Conservation (phyloP, 2,888 invertebrate species). For the Apamea anceps region DNA sequence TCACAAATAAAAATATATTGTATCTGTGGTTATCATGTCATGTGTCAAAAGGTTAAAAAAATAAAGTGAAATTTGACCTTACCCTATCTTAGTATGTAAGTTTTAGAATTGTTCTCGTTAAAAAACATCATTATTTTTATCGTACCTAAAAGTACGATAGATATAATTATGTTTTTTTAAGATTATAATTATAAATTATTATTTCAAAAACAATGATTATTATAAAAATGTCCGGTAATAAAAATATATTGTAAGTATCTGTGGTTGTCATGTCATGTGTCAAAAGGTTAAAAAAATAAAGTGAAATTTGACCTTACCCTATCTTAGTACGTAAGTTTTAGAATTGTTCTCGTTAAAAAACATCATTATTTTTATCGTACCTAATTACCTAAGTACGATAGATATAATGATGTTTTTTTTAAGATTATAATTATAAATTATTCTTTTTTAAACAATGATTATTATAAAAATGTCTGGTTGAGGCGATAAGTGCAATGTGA, state of each 20-base stretch:
- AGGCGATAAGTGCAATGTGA: not conserved
- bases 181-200: no score
- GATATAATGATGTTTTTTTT: no score
- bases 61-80: slow-evolving; percentile 1
- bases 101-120: not conserved
- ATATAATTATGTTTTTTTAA: no score
- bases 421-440: no score
- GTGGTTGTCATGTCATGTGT: not conserved
- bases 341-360: not conserved
- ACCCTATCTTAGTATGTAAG: not conserved
- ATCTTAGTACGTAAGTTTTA: not conserved
- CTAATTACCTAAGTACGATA: no score
- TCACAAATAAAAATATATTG: not conserved
- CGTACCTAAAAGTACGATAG: no score
- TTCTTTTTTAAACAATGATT: no score
- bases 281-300: not conserved
- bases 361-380: not conserved
- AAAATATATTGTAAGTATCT: not conserved
- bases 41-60: not conserved
- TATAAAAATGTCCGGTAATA: not conserved
- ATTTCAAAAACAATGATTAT: no score
- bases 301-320: not conserved
- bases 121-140: not conserved
- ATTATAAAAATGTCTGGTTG: no score
- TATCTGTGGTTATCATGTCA: not conserved